Base-by-base conservation (phyloP, 2,888 invertebrate genomes). In the Lasioglossum figueresi region DNA sequence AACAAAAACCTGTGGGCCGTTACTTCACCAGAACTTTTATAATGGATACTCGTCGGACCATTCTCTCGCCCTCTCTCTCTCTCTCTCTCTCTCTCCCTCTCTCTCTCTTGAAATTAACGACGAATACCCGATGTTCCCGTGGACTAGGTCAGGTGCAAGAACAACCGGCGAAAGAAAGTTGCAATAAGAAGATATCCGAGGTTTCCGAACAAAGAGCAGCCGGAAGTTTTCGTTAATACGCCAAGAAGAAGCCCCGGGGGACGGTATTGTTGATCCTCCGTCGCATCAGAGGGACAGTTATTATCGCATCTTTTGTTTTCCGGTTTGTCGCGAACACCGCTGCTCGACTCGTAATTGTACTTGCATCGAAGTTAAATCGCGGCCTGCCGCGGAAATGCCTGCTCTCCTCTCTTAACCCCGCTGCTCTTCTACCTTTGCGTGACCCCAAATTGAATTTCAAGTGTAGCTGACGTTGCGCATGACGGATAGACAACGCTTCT, bases 71-170 rank as follows among this genome's bases (percentile, higher is more conserved):
- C 79, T 27, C 59, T 59, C 14, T 27, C 27, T 63, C 27, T 31
- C 27, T 34, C 37, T 34, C 76, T 14, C 27, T 59, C 27, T n/a
- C 12, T n/a, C 56, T n/a, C 12, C n/a, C n/a, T n/a, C n/a, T n/a
- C n/a, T n/a, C 31, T 40, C 43, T 27, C 71, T 43, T 10, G 70
- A 79, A 82, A 86, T 86, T 86, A 83, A 83, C 74, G 75, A 86
- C 72, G 75, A 80, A 78, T 76, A 68, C 23, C 76, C 37, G 71
- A 40, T 68, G 68, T 76, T 59, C 80, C 40, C 40, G 70, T 56
- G 48, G 80, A 71, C 81, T 81, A 68, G 81, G 85, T 81, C 84
- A 81, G 85, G 71, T 73, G 85, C 75, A 56, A 78, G 81, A 72
- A 80, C 45, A 14, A 72, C n/a, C 75, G 66, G 43, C 79, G 37